A percentile compares a stretch with the other conserved stretches of the same genome.
Evolutionary conservation across 2,113 vertebrate species (phyloP).

Genomic region (Hydrolagus affinis): DNA sequence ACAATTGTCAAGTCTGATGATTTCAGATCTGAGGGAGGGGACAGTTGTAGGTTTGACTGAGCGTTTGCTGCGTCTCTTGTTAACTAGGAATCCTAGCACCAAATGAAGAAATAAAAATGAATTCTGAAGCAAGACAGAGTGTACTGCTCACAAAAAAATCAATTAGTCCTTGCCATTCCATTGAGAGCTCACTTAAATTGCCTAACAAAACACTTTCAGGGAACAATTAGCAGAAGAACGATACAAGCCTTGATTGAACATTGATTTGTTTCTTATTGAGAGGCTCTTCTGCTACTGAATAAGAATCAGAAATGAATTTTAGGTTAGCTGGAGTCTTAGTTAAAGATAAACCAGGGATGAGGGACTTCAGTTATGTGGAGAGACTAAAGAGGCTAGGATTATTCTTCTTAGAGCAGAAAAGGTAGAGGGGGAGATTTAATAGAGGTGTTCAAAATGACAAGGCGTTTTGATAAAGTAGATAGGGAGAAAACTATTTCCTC

Average conservation of each 20-base stretch:
- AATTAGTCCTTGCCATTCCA: constrained; percentile 8
- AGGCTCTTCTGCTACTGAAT: not conserved
- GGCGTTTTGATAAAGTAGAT: no score
- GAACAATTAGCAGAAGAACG: not conserved
- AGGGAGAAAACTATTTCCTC: no score
- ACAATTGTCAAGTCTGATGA: no score
- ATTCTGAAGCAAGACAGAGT: not conserved
- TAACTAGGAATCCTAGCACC: not conserved
- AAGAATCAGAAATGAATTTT: not conserved
- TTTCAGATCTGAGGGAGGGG: not conserved
- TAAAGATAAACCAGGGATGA: no score
- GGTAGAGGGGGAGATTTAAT: no score
- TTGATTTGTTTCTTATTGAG: not conserved
- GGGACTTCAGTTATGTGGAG: no score
- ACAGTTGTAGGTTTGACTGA: not conserved
- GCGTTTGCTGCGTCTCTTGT: not conserved
- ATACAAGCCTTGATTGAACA: not conserved
- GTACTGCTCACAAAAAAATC: not conserved
- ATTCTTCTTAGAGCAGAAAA: no score
- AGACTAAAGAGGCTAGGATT: no score
- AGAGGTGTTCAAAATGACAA: no score
- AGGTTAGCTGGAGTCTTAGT: not conserved
- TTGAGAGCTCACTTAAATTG: not conserved
- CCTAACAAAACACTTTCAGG: not conserved
- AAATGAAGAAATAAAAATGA: not conserved